Conservation (phyloP, 2,888 invertebrate genomes). For the Bembecia ichneumoniformis region DNA sequence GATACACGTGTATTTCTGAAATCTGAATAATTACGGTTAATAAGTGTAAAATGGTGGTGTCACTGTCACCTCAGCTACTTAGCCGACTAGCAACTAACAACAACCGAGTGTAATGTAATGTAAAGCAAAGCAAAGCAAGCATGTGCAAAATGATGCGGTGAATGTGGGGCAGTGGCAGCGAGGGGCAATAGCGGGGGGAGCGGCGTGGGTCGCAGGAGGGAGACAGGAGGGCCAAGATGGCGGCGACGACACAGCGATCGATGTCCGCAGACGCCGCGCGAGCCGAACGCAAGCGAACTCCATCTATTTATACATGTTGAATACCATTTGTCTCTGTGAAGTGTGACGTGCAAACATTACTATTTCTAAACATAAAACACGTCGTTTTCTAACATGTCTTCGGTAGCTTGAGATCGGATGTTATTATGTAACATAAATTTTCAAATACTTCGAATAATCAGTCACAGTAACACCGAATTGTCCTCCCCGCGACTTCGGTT, state of each 20-base stretch:
- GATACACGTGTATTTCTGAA: too few species aligned
- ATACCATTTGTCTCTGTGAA: constrained; percentile 44
- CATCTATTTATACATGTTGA: constrained; percentile 59
- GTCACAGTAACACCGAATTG: too few species aligned
- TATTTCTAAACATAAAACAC: constrained; percentile 1
- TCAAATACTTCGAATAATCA: too few species aligned
- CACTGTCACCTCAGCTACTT: too few species aligned
- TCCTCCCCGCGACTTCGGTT: too few species aligned
- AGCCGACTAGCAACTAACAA: background rate
- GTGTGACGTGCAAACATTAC: constrained; percentile 1
- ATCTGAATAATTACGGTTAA: too few species aligned
- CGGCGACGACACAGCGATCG: constrained; percentile 71
- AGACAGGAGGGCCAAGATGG: constrained; percentile 70
- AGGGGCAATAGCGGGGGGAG: constrained; percentile 43
- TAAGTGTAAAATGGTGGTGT: too few species aligned
- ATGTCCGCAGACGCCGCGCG: constrained; percentile 61
- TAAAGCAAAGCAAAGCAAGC: constrained; percentile 15
- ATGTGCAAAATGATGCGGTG: constrained; percentile 52
- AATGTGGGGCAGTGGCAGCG: constrained; percentile 61
- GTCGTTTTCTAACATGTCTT: too few species aligned
- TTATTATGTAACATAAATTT: too few species aligned
- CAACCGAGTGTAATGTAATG: background rate
- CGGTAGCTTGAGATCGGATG: too few species aligned
- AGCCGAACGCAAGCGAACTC: constrained; percentile 33
- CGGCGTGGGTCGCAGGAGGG: constrained; percentile 50